These are phyloP conservation scores for Drosophila paracracens DNA, from an alignment of 2,888 invertebrate species.

Conservation along the genomic window DNA sequence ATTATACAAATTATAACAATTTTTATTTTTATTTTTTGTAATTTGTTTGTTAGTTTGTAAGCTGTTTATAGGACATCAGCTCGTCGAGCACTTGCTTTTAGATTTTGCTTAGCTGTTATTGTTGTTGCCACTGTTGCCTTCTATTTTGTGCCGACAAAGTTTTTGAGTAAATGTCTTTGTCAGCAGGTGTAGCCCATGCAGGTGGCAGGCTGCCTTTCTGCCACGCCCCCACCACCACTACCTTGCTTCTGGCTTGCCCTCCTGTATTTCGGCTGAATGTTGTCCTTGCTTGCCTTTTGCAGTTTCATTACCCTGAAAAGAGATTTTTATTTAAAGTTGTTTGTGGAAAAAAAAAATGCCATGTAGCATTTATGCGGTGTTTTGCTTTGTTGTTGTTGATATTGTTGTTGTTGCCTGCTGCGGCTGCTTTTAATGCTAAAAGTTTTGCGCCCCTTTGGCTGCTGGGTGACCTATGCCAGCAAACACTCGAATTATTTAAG, in stretches of 20 bases:
- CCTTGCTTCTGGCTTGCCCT: constrained; percentile 17
- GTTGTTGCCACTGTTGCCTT: constrained; percentile 50
- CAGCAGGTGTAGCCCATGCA: constrained; percentile 74
- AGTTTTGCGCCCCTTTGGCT: constrained; percentile 60
- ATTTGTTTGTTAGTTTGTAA: not conserved
- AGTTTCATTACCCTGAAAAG: constrained; percentile 77
- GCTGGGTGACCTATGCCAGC: constrained; percentile 41
- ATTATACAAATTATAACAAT: fast-evolving
- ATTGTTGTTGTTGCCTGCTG: constrained; percentile 38
- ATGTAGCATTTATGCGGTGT: constrained; percentile 77
- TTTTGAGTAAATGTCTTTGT: constrained; percentile 81
- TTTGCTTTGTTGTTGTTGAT: constrained; percentile 56
- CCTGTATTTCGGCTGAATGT: constrained; percentile 22
- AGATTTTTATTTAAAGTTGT: constrained; percentile 80
- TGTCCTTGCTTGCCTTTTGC: constrained; percentile 62
- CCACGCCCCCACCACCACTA: not conserved
- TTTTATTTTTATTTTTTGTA: not conserved
- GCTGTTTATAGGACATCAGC: not conserved
- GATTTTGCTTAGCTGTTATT: constrained; percentile 10
- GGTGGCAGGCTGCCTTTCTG: constrained; percentile 31
- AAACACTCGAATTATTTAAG: constrained; percentile 75
- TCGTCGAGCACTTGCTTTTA: not conserved
- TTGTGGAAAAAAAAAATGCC: constrained; percentile 60
- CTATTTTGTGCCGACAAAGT: constrained; percentile 73
- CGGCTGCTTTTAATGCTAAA: constrained; percentile 66